Evolutionary conservation across 1,140 invertebrate species (phyloP).

Genomic region (Drosophila busckii): DNA sequence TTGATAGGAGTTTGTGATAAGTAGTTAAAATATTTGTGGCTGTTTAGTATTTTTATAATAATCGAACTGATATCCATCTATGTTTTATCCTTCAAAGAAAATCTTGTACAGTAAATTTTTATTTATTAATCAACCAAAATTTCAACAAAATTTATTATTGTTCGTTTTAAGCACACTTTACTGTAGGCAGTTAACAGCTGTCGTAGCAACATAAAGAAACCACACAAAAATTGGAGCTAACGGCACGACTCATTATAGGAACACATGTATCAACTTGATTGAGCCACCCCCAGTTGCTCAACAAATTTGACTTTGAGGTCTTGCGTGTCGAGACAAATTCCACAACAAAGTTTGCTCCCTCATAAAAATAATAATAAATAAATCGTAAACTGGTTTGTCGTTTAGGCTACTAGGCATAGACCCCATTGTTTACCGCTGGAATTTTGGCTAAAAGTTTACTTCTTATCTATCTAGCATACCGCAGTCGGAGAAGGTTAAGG

Average conservation of each 20-base stretch:
- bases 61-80: too few species aligned
- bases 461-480: slow-evolving; percentile 40
- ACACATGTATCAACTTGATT: slow-evolving; percentile 42
- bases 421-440: too few species aligned
- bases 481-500: slow-evolving; percentile 70
- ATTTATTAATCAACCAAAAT: too few species aligned
- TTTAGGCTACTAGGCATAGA: too few species aligned
- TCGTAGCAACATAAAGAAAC: slow-evolving; percentile 46
- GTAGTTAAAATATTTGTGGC: too few species aligned
- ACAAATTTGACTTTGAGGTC: slow-evolving; percentile 23
- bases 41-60: too few species aligned
- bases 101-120: too few species aligned
- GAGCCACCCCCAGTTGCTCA: slow-evolving; percentile 8
- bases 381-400: slow-evolving; percentile 61
- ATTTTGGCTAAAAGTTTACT: neutral
- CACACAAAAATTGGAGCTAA: slow-evolving; percentile 63
- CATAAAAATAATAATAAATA: slow-evolving; percentile 57
- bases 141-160: neutral
- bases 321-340: slow-evolving; percentile 56
- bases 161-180: neutral
- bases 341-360: slow-evolving; percentile 42
- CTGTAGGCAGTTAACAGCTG: slow-evolving; percentile 5
- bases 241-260: slow-evolving; percentile 58
- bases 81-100: too few species aligned
- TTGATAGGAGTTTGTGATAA: too few species aligned